These are phyloP conservation scores for Psilopogon haemacephalus DNA, from an alignment of 2,113 vertebrate genomes.

Conservation along the genomic window DNA sequence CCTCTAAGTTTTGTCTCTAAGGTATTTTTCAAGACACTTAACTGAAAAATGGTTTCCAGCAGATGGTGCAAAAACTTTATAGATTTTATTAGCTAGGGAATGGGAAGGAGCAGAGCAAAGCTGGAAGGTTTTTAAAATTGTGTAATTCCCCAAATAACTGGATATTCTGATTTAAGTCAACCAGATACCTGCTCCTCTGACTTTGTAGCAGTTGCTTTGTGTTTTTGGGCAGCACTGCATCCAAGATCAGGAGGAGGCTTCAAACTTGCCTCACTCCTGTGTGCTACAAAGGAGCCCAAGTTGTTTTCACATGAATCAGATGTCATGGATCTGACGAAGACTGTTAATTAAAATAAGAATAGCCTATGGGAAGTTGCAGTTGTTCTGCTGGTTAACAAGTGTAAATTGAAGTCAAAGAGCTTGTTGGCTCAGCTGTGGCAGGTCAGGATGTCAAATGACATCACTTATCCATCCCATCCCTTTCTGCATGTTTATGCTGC, in stretches of 20 bases:
- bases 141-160: background rate
- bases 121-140: background rate
- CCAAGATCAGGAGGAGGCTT: background rate
- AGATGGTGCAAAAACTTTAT: slow-evolving; percentile 27
- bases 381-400: background rate
- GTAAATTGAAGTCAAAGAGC: slow-evolving; percentile 15
- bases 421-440: slow-evolving; percentile 29
- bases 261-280: background rate
- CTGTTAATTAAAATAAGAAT: slow-evolving; percentile 39
- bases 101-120: background rate
- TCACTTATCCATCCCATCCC: background rate
- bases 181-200: background rate
- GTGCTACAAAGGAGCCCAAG: background rate
- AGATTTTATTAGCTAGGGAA: slow-evolving; percentile 1
- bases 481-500: background rate
- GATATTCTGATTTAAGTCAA: background rate
- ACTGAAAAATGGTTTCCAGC: slow-evolving; percentile 11
- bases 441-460: background rate
- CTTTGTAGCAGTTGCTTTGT: background rate
- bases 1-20: background rate
- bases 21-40: background rate
- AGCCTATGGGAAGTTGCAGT: slow-evolving; percentile 1
- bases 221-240: background rate
- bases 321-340: background rate
- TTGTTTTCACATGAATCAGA: background rate